These are phyloP conservation scores for Chironomus striatipennis DNA, from an alignment of 1,140 invertebrate genomes.

Conservation along the genomic window DNA sequence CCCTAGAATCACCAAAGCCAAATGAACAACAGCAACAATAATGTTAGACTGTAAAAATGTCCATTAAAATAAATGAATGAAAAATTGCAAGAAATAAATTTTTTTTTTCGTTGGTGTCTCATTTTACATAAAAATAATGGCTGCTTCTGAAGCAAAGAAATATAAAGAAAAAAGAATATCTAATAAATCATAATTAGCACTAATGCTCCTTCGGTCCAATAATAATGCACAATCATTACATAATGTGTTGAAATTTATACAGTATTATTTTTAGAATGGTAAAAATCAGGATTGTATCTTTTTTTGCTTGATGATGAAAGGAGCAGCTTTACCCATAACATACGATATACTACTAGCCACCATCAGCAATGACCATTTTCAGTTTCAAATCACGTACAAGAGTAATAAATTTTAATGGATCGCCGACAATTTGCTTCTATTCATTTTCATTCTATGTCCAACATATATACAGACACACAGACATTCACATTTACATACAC, in stretches of 20 bases:
- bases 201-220: background rate
- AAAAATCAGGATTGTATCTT: background rate
- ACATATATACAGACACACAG: background rate
- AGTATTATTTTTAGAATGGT: background rate
- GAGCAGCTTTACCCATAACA: background rate
- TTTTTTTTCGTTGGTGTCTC: too few species aligned
- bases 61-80: background rate
- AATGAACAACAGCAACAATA: background rate
- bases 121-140: too few species aligned
- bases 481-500: background rate
- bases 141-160: too few species aligned
- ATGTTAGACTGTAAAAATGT: background rate
- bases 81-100: too few species aligned
- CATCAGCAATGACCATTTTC: background rate
- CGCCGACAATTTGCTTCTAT: background rate
- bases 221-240: background rate
- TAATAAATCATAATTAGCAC: conserved; percentile 3
- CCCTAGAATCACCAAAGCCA: too few species aligned
- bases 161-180: background rate
- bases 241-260: background rate
- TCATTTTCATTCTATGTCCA: background rate
- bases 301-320: background rate
- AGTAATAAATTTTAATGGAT: conserved; percentile 10
- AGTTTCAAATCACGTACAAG: background rate
- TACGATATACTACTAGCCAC: background rate